Base-by-base conservation (phyloP, 1,140 invertebrate species). In the Drosophila kikkawai region DNA sequence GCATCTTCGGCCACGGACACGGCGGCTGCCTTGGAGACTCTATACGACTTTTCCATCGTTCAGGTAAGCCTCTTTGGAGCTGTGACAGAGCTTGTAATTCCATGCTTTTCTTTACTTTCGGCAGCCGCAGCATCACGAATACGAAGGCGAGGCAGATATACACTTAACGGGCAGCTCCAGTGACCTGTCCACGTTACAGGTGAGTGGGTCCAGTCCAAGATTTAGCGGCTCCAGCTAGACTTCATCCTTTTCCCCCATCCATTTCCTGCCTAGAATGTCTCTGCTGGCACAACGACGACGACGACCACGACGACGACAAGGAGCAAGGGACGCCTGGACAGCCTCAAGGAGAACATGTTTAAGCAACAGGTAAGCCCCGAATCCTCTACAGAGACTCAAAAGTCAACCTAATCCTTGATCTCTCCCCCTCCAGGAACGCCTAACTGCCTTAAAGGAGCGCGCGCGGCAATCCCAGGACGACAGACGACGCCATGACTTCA, bases 381-480 rank as follows among this genome's bases (percentile, higher is more conserved):
- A 39, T 9, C 11, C 19, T 17, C 3, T 29, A 3, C 22, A 0
- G 1, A 6, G 17, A n/a, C 19, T 11, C 1, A 0, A 36, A 34
- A 17, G 1, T 3, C 11, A 8, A 4, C 7, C 12, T 8, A 22
- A 22, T 15, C 5, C 4, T 29, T 11, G 0, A 6, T 29, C 26
- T 29, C 26, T 12, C 4, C 15, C 9, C 5, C n/a, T 4, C 8
- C 32, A 86, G 83, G 83, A 87, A 58, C 83, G 83, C 36, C 47
- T 87, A 0, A 61, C 59, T 36, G 84, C 84, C 45, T 39, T 87
- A 42, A 84, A 85, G 12, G 83, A 87, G n/a, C 83, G 84, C 9
- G 82, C 82, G 3, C 42, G 68, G 4, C 80, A 80, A 42, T 51
- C 73, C 3, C 80, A 83, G 42, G 80, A 69, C 51, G 51, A 32